Base-by-base conservation (phyloP, 2,888 invertebrate genomes). In the Patella ulyssiponensis region DNA sequence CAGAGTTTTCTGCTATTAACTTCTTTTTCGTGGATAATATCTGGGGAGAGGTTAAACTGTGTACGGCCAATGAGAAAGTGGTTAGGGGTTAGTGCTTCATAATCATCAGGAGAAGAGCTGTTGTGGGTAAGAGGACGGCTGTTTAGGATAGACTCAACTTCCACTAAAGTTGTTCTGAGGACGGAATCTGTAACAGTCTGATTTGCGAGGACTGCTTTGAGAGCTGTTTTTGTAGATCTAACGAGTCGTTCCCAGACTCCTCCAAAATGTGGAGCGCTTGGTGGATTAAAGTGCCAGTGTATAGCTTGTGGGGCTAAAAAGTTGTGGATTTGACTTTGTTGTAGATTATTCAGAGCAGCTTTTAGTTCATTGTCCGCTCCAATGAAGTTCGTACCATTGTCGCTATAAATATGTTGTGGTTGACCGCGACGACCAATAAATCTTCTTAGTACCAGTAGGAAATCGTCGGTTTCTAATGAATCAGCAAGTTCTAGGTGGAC, bases 181-280 rank as follows among this genome's bases (percentile, higher is more conserved):
- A 64, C 76, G 20, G 23, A 44, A 15, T 78, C 75, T 5, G 23
- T 69, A 27, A 76, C 69, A 14, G 52, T 20, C 23, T 27, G 20
- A 17, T 72, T 53, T 52, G 15, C 15, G 53, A 73, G 44, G 14
- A 73, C 44, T 11, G 58, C 58, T 23, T 82, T 58, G 58, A 58
- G 17, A 58, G 58, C 58, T 20, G 81, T 0, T 80, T 91, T 92
- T 0, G 86, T 80, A 0, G 86, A 86, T 72, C 90, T 89, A 0
- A 91, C 88, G 2, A 85, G 87, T 1, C 88, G 86, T 78, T 91
- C 90, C 88, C 89, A 91, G 5, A 90, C 73, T 2, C 90, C 90
- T 3, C 91, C 89, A 70, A 88, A 88, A 75, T 91, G 88, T 1
- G 90, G 88, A 5, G 88, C 83, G 44, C 77, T 77, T 3, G 90